These are phyloP conservation scores for Aphelinus atriplicis DNA, from an alignment of 1,140 invertebrate genomes.

Conservation along the genomic window DNA sequence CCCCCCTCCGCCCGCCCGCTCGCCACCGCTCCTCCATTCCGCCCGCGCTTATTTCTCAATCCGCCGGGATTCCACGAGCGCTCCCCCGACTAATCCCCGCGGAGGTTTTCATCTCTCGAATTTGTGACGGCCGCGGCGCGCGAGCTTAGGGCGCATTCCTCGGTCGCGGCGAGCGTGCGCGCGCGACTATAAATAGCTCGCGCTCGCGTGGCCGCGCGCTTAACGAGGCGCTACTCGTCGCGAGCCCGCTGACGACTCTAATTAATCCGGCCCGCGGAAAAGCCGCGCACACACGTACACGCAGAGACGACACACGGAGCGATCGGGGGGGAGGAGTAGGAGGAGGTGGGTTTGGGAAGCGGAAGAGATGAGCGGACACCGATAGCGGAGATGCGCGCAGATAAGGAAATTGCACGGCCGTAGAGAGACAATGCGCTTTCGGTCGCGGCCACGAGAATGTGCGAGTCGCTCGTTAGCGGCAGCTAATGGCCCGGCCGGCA, in stretches of 20 bases:
- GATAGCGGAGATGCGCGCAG: no score
- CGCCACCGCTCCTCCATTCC: not conserved
- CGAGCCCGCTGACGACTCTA: constrained; percentile 59
- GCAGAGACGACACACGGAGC: constrained; percentile 4
- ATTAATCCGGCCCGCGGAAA: constrained; percentile 48
- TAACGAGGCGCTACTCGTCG: constrained; percentile 53
- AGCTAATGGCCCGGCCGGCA: not conserved
- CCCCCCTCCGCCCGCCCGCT: not conserved
- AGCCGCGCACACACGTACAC: not conserved
- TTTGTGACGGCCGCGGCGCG: not conserved
- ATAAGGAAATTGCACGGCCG: no score
- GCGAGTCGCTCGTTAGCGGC: not conserved
- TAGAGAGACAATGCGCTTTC: no score
- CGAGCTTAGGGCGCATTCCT: no score
- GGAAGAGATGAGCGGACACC: constrained; percentile 10
- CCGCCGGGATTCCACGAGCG: constrained; percentile 17
- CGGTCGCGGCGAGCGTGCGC: no score
- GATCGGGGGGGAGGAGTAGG: not conserved
- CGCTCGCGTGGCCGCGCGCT: constrained; percentile 4
- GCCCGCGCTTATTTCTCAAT: constrained; percentile 33
- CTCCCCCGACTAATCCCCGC: not conserved
- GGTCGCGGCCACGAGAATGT: no score
- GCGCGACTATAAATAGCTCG: no score
- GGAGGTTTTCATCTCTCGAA: not conserved
- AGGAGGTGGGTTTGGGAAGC: no score